These are phyloP conservation scores for Oscheius myriophilus DNA, from an alignment of 2,888 invertebrate species.

Conservation along the genomic window DNA sequence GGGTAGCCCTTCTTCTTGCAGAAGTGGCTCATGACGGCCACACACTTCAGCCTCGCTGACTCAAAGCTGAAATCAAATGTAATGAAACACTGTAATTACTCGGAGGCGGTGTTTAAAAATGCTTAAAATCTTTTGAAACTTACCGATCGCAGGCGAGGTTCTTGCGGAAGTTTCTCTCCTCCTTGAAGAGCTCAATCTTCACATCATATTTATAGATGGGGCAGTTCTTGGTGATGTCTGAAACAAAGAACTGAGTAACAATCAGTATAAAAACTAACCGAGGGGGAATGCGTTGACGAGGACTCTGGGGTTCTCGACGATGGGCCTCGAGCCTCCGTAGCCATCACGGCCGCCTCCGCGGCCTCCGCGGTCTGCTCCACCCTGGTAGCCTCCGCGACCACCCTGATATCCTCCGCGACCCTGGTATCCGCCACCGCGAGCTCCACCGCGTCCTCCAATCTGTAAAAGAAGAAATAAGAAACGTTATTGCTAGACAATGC, in stretches of 20 bases:
- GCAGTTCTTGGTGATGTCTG: constrained; percentile 15
- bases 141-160: constrained; percentile 6
- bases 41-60: neutral
- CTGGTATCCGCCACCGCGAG: too few relatives aligned
- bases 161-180: neutral
- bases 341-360: neutral
- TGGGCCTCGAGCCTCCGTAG: neutral
- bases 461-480: too few relatives aligned
- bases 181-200: constrained; percentile 8
- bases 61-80: neutral
- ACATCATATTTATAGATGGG: constrained; percentile 19
- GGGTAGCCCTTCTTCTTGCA: neutral
- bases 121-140: too few relatives aligned
- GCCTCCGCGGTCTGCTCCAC: neutral
- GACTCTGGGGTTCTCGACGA: neutral
- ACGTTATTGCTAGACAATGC: too few relatives aligned
- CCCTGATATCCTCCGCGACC: too few relatives aligned
- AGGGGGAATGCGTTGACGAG: neutral
- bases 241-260: neutral
- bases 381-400: neutral
- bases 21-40: constrained; percentile 1
- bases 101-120: neutral
- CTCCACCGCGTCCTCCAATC: too few relatives aligned
- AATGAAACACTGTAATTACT: too few relatives aligned
- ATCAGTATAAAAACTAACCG: neutral